phyloP scores from a whole-genome alignment of 2,797 vertebrate species.

The Myiotriccus ornatus region DNA sequence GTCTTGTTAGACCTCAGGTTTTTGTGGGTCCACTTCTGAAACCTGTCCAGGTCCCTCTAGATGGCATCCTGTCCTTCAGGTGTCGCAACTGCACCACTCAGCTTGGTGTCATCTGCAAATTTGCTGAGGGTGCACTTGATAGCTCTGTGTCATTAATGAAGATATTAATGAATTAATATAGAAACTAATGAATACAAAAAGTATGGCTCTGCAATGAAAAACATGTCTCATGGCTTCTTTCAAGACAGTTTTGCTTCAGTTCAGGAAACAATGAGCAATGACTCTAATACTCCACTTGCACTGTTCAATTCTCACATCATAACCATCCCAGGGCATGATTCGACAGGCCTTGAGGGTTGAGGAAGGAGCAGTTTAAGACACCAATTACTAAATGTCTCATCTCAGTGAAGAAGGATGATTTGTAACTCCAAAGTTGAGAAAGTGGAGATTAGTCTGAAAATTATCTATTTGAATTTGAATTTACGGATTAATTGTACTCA shows the following conservation, averaged over 20 bases:
- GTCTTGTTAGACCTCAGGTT: not conserved
- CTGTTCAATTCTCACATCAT: not conserved
- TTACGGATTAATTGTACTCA: not conserved
- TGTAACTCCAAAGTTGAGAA: not conserved
- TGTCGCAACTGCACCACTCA: not conserved
- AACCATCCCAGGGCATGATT: not conserved
- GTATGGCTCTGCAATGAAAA: not conserved
- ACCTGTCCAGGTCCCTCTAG: not conserved
- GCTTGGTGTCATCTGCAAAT: not conserved
- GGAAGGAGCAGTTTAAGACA: not conserved
- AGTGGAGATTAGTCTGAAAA: not conserved
- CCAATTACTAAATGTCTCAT: not conserved
- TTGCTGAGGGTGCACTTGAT: not conserved
- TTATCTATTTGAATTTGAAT: not conserved
- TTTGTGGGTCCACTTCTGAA: not conserved
- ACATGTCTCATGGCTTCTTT: not conserved
- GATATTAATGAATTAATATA: not conserved
- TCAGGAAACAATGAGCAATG: not conserved
- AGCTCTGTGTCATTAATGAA: not conserved
- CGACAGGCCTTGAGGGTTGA: not conserved
- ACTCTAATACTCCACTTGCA: not conserved
- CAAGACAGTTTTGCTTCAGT: not conserved
- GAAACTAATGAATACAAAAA: not conserved
- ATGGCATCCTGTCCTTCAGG: not conserved
- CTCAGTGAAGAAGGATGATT: not conserved